Percentiles rank a stretch among this genome's conserved stretches.
Evolutionary conservation across 1,140 invertebrate species (phyloP).

Genomic region (Caenorhabditis inopinata): DNA sequence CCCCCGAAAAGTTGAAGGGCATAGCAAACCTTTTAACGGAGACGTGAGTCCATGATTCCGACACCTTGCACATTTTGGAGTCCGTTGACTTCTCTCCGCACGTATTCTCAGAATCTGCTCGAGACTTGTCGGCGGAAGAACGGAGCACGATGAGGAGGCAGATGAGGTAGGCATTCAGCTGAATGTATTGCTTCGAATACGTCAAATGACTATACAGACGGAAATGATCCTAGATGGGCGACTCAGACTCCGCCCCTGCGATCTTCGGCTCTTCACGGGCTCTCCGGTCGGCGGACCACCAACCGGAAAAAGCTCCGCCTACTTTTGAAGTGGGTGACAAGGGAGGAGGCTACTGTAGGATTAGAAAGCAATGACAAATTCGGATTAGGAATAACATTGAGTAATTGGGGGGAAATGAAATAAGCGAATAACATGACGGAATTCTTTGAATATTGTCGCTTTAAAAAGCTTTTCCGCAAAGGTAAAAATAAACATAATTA

Average conservation of each 20-base stretch:
- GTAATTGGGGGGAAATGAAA: background rate
- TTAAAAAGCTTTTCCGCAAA: no score
- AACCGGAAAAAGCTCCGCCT: constrained; percentile 32
- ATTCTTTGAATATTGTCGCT: no score
- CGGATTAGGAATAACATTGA: background rate
- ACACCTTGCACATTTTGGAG: constrained; percentile 97
- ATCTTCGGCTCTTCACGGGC: background rate
- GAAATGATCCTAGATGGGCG: background rate
- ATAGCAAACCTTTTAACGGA: constrained; percentile 77
- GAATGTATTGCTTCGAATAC: background rate
- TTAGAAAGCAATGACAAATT: background rate
- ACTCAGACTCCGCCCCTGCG: background rate
- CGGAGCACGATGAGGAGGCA: background rate
- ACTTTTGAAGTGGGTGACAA: constrained; percentile 8
- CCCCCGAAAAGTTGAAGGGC: background rate
- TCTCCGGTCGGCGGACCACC: background rate
- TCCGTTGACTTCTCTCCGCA: constrained; percentile 71
- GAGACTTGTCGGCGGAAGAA: constrained; percentile 25
- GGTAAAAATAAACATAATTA: no score
- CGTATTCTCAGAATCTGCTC: constrained; percentile 59
- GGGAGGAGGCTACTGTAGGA: constrained; percentile 25
- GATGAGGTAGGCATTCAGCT: constrained; percentile 1
- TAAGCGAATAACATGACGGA: background rate
- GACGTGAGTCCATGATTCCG: constrained; percentile 97
- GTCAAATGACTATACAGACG: background rate